phyloP scores from a whole-genome alignment of 2,113 vertebrate species.

The Megalops atlanticus region DNA sequence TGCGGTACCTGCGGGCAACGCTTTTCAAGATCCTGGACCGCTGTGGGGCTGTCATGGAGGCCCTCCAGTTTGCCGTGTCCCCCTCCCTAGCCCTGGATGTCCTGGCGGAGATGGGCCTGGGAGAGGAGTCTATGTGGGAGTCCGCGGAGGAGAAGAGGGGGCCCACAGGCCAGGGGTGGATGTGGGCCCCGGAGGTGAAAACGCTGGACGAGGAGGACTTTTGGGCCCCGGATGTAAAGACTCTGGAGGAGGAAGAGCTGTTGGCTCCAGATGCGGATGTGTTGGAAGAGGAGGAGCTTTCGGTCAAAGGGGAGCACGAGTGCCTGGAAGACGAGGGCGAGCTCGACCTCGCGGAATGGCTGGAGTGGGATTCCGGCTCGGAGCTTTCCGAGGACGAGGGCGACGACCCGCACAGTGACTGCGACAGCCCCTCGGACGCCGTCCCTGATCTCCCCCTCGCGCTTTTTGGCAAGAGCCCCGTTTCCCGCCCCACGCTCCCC shows the following conservation, averaged over 20 bases:
- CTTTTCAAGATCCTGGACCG: background rate
- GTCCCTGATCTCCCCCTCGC: background rate
- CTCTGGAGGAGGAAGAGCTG: background rate
- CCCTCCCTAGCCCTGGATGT: background rate
- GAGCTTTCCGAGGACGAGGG: background rate
- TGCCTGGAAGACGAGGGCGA: background rate
- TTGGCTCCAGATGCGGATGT: background rate
- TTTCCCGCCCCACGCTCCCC: background rate
- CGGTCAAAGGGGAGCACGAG: background rate
- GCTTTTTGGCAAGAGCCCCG: background rate
- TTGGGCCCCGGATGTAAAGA: background rate
- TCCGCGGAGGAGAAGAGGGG: too few species aligned
- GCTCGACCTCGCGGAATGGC: slow-evolving; percentile 17
- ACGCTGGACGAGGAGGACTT: background rate
- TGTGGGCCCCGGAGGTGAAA: background rate
- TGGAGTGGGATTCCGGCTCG: slow-evolving; percentile 19
- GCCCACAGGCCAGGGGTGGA: background rate
- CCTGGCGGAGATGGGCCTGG: background rate
- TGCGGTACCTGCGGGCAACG: background rate
- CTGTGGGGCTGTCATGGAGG: background rate
- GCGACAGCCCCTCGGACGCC: background rate
- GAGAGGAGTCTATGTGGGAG: background rate
- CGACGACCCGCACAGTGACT: background rate
- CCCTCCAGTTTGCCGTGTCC: background rate
- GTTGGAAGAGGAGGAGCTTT: background rate